Conservation (phyloP, 1,140 invertebrate genomes). For the Diorhabda carinulata region DNA sequence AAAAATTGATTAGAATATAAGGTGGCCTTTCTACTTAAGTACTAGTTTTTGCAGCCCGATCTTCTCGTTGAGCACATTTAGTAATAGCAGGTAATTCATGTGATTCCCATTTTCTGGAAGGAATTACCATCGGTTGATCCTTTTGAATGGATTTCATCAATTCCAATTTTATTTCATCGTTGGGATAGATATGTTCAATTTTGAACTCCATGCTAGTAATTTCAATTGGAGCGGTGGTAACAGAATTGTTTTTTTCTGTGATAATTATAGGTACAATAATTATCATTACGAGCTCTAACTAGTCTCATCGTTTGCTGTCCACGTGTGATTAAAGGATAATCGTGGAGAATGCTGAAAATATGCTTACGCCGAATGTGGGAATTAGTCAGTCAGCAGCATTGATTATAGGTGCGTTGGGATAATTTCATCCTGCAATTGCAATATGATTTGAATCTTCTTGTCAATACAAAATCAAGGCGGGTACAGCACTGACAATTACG, state of each 20-base stretch:
- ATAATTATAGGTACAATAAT: slow-evolving; percentile 9
- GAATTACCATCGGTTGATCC: slow-evolving; percentile 20
- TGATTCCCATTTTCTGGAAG: slow-evolving; percentile 20
- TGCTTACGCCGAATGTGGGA: slow-evolving; percentile 9
- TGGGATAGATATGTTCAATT: slow-evolving; percentile 14
- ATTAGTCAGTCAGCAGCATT: too few relatives aligned
- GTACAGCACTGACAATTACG: too few relatives aligned
- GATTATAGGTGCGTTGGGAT: too few relatives aligned
- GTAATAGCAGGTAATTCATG: slow-evolving; percentile 17
- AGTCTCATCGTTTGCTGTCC: slow-evolving; percentile 13
- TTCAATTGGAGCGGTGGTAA: background rate
- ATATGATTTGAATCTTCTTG: slow-evolving; percentile 1
- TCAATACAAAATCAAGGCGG: slow-evolving; percentile 10
- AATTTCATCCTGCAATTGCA: slow-evolving; percentile 16
- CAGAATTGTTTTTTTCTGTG: background rate
- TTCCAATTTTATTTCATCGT: slow-evolving; percentile 13
- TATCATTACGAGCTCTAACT: slow-evolving; percentile 18
- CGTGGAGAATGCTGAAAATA: slow-evolving; percentile 17
- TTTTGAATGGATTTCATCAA: slow-evolving; percentile 16
- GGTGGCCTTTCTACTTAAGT: slow-evolving; percentile 11
- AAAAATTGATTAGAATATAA: slow-evolving; percentile 16
- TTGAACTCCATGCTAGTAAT: slow-evolving; percentile 11
- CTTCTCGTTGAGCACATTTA: slow-evolving; percentile 1
- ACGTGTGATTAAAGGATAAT: slow-evolving; percentile 11
- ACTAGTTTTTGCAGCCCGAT: slow-evolving; percentile 18